phyloP scores from a whole-genome alignment of 2,797 vertebrate genomes.

The Oreochromis mossambicus region DNA sequence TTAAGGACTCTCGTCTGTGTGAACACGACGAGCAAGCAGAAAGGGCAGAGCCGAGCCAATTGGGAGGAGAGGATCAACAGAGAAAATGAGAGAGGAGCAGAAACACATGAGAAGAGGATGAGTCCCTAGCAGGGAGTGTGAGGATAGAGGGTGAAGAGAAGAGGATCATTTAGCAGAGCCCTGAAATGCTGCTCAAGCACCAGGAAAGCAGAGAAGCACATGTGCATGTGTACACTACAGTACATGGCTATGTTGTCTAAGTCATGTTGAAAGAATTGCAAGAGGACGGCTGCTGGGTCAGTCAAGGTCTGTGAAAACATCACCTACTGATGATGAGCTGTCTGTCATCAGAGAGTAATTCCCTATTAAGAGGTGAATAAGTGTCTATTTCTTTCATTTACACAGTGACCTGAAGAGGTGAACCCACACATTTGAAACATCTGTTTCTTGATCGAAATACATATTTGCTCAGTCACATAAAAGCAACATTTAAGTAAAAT shows the following conservation, averaged over 20 bases:
- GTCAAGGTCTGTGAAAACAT: neutral
- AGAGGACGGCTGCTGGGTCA: constrained; percentile 4
- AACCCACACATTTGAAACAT: neutral
- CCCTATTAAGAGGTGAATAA: constrained; percentile 33
- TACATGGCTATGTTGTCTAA: neutral
- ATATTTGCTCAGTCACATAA: neutral
- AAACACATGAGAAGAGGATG: neutral
- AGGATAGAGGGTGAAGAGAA: neutral
- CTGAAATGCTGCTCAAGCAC: constrained; percentile 33
- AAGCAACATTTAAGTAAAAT: neutral
- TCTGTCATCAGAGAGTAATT: constrained; percentile 10
- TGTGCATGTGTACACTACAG: neutral
- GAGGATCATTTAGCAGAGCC: neutral
- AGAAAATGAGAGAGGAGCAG: neutral
- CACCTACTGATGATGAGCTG: neutral
- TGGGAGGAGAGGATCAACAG: neutral
- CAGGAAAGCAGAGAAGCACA: neutral
- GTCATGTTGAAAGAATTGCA: neutral
- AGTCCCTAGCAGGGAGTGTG: neutral
- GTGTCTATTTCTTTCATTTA: constrained; percentile 18
- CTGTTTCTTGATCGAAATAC: neutral
- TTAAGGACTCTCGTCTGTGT: neutral
- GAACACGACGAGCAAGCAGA: neutral
- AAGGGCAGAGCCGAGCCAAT: neutral
- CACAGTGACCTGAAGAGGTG: neutral